Base-by-base conservation (phyloP, 2,888 invertebrate genomes). In the Eilema griseolum region DNA sequence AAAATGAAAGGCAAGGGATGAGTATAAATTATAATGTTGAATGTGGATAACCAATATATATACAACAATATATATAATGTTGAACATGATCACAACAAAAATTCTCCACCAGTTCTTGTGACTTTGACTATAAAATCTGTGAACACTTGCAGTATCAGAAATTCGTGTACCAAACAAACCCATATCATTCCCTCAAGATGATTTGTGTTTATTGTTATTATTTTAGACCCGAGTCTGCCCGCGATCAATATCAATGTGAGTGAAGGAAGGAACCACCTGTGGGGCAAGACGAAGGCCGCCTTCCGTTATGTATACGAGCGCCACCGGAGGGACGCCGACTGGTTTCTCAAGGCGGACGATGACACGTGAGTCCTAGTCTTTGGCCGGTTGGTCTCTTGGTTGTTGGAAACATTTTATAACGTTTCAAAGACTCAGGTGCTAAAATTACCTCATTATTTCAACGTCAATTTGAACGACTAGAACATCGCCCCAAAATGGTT, bases 311-410 rank as follows among this genome's bases (percentile, higher is more conserved):
- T 98, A 26, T 98, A 98, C 87, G 96, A 98, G 80, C 95, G 99
- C 87, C 97, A 99, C 89, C 93, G 97, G 65, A 96, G 98, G 78
- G 96, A 99, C 69, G 98, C 98, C 2, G 99, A 99, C 92, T 99
- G 99, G 99, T 99, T 99, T 90, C 95, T 99, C 85, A 99, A 99
- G 90, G 99, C 99, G n/a, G 99, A 99, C 86, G 99, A 99, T 91
- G 99, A 99, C 88, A 99, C 99, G 96, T 98, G 88, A 96, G 97
- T 95, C 20, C 4, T n/a, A n/a, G n/a, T n/a, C n/a, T n/a, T n/a
- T n/a, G n/a, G n/a, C n/a, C n/a, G n/a, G 16, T 20, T 46, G 7
- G 20, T 20, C 20, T 46, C 20, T 20, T 37, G 33, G 33, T 37
- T n/a, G n/a, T n/a, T n/a, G n/a, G n/a, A n/a, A n/a, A n/a, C n/a